Conservation (phyloP, 2,113 vertebrate species). For the Scatophagus argus region DNA sequence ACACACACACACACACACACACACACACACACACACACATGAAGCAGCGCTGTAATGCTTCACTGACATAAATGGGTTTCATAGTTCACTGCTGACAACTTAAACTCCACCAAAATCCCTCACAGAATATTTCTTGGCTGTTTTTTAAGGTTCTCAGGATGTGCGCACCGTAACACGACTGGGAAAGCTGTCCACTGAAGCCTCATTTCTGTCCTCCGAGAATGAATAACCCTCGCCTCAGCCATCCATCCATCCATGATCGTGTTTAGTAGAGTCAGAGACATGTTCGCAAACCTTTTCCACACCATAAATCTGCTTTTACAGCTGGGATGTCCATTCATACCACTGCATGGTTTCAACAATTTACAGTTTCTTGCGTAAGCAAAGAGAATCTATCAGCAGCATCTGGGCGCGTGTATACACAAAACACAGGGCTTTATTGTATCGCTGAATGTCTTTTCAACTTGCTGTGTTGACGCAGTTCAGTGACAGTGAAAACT, state of each 20-base stretch:
- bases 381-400: constrained; percentile 30
- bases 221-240: constrained; percentile 24
- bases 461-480: neutral
- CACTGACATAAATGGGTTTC: constrained; percentile 42
- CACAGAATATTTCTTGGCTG: constrained; percentile 38
- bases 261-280: constrained; percentile 33
- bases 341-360: constrained; percentile 16
- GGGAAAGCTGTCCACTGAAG: constrained; percentile 34
- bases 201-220: constrained; percentile 49
- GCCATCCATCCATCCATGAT: constrained; percentile 49
- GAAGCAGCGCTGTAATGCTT: constrained; percentile 2
- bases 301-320: constrained; percentile 49
- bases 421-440: constrained; percentile 23
- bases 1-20: neutral
- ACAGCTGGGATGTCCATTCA: constrained; percentile 61
- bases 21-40: constrained; percentile 4
- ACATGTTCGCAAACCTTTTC: constrained; percentile 44
- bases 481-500: neutral
- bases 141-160: constrained; percentile 49
- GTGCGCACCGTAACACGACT: constrained; percentile 2
- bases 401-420: neutral
- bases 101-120: constrained; percentile 17
- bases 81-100: constrained; percentile 42
- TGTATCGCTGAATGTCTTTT: constrained; percentile 22
- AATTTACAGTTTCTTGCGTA: constrained; percentile 42